A percentile compares a stretch with the other conserved stretches of the same genome.
phyloP scores from a whole-genome alignment of 2,888 invertebrate species.

The Dryobota labecula region DNA sequence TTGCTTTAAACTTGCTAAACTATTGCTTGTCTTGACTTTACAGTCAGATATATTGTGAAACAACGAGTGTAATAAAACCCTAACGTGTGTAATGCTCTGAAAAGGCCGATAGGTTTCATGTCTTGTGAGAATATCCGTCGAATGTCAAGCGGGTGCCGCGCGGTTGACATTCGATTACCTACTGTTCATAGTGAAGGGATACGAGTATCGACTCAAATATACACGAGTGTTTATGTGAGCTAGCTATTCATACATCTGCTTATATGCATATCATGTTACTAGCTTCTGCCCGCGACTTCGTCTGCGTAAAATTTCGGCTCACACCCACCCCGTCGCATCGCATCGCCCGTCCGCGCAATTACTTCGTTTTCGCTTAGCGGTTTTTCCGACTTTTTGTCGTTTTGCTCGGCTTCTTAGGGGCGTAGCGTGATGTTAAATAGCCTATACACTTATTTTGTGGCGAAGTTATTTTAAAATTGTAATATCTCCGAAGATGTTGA shows the following conservation, averaged over 20 bases:
- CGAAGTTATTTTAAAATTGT: no score
- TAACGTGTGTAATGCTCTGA: slow-evolving; percentile 52
- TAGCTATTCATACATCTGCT: slow-evolving; percentile 8
- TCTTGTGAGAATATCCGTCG: slow-evolving; percentile 58
- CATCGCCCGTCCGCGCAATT: no score
- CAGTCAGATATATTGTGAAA: slow-evolving; percentile 16
- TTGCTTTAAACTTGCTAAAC: not conserved
- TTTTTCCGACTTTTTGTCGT: no score
- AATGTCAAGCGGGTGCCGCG: slow-evolving; percentile 44
- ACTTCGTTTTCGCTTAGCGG: no score
- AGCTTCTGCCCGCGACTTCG: no score
- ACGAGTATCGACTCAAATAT: slow-evolving; percentile 17
- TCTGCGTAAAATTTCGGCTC: no score
- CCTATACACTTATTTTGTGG: no score
- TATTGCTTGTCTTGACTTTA: not conserved
- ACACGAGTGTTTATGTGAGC: slow-evolving; percentile 4
- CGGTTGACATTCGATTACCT: slow-evolving; percentile 65
- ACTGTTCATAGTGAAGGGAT: slow-evolving; percentile 39
- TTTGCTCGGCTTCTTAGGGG: no score
- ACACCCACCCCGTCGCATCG: no score
- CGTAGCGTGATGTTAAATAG: no score
- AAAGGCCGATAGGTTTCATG: slow-evolving; percentile 57
- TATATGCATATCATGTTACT: not conserved
- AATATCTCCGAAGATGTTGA: no score
- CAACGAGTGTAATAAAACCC: slow-evolving; percentile 45